These are phyloP conservation scores for Rissa tridactyla DNA, from an alignment of 2,113 vertebrate genomes.

Conservation along the genomic window DNA sequence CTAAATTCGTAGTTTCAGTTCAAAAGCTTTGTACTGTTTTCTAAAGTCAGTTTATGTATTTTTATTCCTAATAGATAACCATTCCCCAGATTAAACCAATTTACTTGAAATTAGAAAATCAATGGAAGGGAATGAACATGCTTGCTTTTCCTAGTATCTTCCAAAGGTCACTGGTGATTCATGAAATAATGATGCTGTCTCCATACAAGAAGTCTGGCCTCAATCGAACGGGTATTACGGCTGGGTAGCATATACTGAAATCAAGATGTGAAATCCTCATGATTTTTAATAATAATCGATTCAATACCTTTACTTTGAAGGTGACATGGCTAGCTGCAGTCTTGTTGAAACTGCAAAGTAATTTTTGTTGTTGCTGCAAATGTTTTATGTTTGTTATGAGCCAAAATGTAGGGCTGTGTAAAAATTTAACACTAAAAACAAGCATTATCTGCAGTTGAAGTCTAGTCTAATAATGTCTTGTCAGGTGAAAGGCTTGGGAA, in stretches of 20 bases:
- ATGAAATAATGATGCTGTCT: background rate
- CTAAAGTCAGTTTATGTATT: constrained; percentile 4
- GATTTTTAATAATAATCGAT: background rate
- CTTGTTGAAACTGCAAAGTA: background rate
- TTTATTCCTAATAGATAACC: constrained; percentile 32
- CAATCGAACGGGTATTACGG: background rate
- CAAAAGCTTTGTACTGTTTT: constrained; percentile 4
- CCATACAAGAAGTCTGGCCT: background rate
- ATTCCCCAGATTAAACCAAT: constrained; percentile 47
- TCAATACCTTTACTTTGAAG: background rate
- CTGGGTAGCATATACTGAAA: background rate
- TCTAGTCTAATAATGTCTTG: background rate
- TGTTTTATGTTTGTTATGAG: background rate
- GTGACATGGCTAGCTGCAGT: background rate
- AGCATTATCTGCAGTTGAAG: background rate
- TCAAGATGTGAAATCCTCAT: background rate
- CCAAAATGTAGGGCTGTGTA: background rate
- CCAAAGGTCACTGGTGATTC: constrained; percentile 58
- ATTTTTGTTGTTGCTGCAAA: background rate
- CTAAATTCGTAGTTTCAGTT: background rate
- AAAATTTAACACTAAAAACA: background rate
- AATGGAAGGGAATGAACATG: constrained; percentile 50
- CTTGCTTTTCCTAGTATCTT: constrained; percentile 13
- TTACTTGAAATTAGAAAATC: constrained; percentile 73
- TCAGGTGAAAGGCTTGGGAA: background rate